These are phyloP conservation scores for Lysandra coridon DNA, from an alignment of 2,888 invertebrate genomes.

Conservation along the genomic window DNA sequence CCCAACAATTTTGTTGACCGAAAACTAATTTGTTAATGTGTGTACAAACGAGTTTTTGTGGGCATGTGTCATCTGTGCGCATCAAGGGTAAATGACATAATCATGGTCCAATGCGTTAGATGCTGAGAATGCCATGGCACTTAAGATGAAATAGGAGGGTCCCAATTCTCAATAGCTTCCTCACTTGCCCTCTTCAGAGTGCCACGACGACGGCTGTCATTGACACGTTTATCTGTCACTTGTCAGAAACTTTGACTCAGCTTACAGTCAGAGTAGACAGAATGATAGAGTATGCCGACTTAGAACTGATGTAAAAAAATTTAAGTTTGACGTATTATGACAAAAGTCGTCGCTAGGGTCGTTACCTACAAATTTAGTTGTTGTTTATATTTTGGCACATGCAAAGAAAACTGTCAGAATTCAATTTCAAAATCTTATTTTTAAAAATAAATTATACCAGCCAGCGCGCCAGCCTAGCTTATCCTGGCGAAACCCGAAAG, in stretches of 20 bases:
- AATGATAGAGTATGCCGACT: too few species aligned
- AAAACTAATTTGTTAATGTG: neutral
- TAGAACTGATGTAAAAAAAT: too few species aligned
- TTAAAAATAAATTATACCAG: too few species aligned
- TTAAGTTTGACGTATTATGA: too few species aligned
- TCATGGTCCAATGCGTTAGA: conserved; percentile 26
- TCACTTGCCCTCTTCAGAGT: neutral
- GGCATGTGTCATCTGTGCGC: neutral
- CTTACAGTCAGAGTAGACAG: neutral
- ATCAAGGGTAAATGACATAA: conserved; percentile 20
- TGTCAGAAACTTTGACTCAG: neutral
- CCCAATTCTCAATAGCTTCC: neutral
- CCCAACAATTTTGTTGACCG: neutral
- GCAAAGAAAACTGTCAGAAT: too few species aligned
- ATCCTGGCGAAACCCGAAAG: too few species aligned
- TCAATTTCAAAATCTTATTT: too few species aligned
- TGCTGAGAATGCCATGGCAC: neutral
- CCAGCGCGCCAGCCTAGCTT: too few species aligned
- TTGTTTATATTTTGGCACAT: too few species aligned
- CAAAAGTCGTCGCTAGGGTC: too few species aligned
- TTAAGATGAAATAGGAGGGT: neutral
- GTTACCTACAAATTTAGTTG: too few species aligned
- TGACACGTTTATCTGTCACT: neutral
- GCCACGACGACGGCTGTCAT: neutral
- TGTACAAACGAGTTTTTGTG: conserved; percentile 1